Evolutionary conservation across 2,797 vertebrate genomes (phyloP), one percentile per base, ranked within the genome.

Genomic region (Phyllotis vaccarum): DNA sequence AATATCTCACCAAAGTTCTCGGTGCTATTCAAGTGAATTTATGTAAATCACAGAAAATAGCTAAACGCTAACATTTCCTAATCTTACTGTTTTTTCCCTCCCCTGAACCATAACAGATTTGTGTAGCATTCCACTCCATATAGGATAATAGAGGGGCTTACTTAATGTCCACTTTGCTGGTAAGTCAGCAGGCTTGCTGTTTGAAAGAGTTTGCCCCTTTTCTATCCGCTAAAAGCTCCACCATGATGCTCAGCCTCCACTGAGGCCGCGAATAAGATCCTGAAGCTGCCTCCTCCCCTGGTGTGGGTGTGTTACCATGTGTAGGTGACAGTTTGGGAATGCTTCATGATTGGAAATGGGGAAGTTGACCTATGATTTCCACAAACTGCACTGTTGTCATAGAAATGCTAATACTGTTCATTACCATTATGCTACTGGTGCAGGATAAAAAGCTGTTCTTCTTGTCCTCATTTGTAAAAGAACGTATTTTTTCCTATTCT

Each of bases 1-100:
- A 62, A 68, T 86, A 95, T 54, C 52, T 62, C 89, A 29, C 58
- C 86, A 19, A 89, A 96, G 94, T 86, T n/a, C 46, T 86, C 92
- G 31, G 78, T 95, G 70, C 49, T 90, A 7, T 92, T 90, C 93
- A 94, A 56, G 29, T 93, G 89, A 93, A 85, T 93, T 82, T 93
- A 88, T 79, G 58, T 94, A 93, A 93, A 95, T 94, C 43, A 86
- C 31, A 96, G 62, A 76, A 97, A 89, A 86, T 93, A 87, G 24
- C 75, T 70, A 60, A 88, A 88, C 91, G 56, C 37, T 86, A 89
- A 46, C 89, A 22, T 76, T 96, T 97, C 90, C 31, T 96, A 93
- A 94, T 12, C 40, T 92, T 85, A 64, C 56, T 81, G 0, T 17
- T 68, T 91, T 85, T 76, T 79, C 80, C 22, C 68, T 86, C 95